Evolutionary conservation across 2,113 vertebrate species (phyloP), one percentile per base, ranked within the genome.

Genomic region (Melanerpes aurifrons): DNA sequence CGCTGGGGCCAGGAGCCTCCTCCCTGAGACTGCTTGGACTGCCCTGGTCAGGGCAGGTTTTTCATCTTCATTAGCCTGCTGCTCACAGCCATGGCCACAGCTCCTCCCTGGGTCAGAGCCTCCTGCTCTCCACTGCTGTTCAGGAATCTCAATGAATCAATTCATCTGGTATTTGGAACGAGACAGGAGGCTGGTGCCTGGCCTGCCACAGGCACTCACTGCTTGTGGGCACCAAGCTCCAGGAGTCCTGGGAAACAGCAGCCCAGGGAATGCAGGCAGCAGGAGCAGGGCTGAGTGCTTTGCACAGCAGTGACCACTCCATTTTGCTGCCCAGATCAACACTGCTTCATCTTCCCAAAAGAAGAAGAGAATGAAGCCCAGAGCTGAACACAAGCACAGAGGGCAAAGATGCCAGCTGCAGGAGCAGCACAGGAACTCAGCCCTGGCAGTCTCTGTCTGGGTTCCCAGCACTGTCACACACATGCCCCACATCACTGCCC

Each of bases 31-130:
- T 80, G 72, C 92, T 89, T 96, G 89, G 94, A 89, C 89, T 93
- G 21, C 78, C 67, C 48, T 0, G 20, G 72, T 77, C 92, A 83
- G 82, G 79, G 68, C 72, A 95, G 81, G 92, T 25, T 96, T 92
- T 95, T 91, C 82, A 92, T 96, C 96, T 92, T 93, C 91, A 82
- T 91, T 93, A 95, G 89, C 80, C 57, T 53, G 82, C 86, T 95
- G 79, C 50, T 91, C 92, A 57, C 78, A 91, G 92, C 78, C 82
- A 87, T 12, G 76, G 79, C 86, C 15, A 3, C 86, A 47, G 56
- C 63, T 82, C 87, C 78, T 89, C 89, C 26, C 68, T 62, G 75
- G 81, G 87, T 80, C 85, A 89, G 84, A 92, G 84, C 78, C 85
- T 89, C 74, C 68, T 15, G 58, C 93, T 89, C 68, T 89, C 61